phyloP scores from a whole-genome alignment of 2,797 vertebrate species.

The Synaphobranchus kaupii region DNA sequence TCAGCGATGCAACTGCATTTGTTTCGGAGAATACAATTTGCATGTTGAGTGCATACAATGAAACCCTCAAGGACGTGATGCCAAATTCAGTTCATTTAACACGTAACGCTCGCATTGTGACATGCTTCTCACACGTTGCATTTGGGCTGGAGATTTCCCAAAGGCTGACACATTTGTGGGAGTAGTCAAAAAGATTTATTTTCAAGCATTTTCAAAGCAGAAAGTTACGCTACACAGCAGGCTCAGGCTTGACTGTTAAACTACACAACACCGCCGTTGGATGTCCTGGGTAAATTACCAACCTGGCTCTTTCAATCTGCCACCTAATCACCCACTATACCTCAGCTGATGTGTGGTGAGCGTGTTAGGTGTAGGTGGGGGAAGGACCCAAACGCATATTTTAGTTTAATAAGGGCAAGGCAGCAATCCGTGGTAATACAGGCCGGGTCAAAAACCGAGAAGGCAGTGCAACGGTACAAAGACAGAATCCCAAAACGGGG shows the following conservation, averaged over 20 bases:
- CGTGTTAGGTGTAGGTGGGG: too few relatives aligned
- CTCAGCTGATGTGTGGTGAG: too few relatives aligned
- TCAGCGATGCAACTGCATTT: not conserved
- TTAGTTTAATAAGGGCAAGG: too few relatives aligned
- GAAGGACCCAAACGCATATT: too few relatives aligned
- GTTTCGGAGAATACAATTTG: not conserved
- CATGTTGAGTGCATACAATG: not conserved
- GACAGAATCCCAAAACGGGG: too few relatives aligned
- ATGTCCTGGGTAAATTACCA: not conserved
- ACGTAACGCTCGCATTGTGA: not conserved
- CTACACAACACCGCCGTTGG: not conserved
- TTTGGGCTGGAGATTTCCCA: not conserved
- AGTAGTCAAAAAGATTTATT: not conserved
- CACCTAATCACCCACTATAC: too few relatives aligned
- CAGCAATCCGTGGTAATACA: too few relatives aligned
- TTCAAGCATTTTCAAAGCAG: not conserved
- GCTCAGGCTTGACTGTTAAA: not conserved
- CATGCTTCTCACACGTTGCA: not conserved
- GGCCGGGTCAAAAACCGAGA: too few relatives aligned
- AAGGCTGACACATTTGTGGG: not conserved
- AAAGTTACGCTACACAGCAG: not conserved
- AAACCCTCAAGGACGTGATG: not conserved
- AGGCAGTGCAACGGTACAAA: too few relatives aligned
- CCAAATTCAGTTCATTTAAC: not conserved
- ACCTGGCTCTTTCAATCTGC: too few relatives aligned